Evolutionary conservation across 2,113 vertebrate genomes (phyloP).

Genomic region (Phrynocephalus versicolor): DNA sequence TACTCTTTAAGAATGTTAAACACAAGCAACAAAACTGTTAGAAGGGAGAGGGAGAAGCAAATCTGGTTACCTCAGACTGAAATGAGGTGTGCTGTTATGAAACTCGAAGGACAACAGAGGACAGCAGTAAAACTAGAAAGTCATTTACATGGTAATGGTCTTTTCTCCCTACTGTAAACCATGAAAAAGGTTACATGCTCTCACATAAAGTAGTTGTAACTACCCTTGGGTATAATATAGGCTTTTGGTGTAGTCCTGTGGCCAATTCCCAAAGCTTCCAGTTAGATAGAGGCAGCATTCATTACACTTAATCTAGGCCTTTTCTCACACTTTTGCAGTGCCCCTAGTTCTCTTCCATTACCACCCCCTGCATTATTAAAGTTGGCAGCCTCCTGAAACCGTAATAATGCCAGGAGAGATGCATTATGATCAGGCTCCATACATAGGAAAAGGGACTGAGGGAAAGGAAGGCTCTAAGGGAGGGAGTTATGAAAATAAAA

Average conservation of each 20-base stretch:
- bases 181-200: background rate
- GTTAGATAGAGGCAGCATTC: background rate
- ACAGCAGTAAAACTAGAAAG: background rate
- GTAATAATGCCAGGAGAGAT: background rate
- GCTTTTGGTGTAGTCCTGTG: background rate
- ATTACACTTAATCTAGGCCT: background rate
- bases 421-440: background rate
- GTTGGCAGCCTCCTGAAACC: background rate
- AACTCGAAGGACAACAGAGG: background rate
- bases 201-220: background rate
- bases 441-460: background rate
- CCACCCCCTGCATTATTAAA: background rate
- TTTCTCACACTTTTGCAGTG: background rate
- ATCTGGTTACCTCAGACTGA: background rate
- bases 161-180: background rate
- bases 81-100: background rate
- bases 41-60: background rate
- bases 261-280: background rate
- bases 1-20: background rate
- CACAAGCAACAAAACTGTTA: no score
- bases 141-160: background rate
- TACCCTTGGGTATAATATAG: background rate
- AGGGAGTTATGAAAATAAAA: conserved; percentile 53
- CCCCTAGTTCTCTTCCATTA: background rate
- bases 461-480: conserved; percentile 46